These are phyloP conservation scores for Bryconaethiops microstoma DNA, from an alignment of 2,797 vertebrate species.

Conservation along the genomic window DNA sequence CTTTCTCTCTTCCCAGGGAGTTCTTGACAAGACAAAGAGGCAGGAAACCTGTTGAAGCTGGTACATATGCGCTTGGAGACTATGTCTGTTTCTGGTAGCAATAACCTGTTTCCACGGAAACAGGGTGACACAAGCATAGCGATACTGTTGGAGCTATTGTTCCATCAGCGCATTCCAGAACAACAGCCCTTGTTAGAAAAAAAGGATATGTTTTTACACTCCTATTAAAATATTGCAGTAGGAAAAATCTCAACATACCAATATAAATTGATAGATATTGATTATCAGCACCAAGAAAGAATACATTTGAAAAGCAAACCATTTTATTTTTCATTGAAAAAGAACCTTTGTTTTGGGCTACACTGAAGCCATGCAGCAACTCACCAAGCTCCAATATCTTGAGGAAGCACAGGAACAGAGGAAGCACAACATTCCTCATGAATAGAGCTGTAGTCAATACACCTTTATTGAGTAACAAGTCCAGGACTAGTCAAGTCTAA, in stretches of 20 bases:
- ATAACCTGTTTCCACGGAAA: slow-evolving; percentile 62
- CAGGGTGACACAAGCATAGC: slow-evolving; percentile 43
- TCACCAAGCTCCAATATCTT: neutral
- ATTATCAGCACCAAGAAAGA: neutral
- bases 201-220: slow-evolving; percentile 21
- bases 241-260: neutral
- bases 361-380: neutral
- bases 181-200: slow-evolving; percentile 36
- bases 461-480: no score
- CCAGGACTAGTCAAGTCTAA: no score
- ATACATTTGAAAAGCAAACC: neutral
- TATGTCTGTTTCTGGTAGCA: slow-evolving; percentile 58
- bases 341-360: no score
- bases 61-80: slow-evolving; percentile 63
- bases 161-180: slow-evolving; percentile 47
- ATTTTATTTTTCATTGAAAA: neutral
- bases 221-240: slow-evolving; percentile 1
- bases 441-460: no score
- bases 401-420: no score
- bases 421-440: neutral
- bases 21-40: slow-evolving; percentile 43
- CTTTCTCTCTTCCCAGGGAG: slow-evolving; percentile 34
- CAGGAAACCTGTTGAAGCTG: slow-evolving; percentile 61
- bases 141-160: slow-evolving; percentile 57
- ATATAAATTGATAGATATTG: slow-evolving; percentile 13